Percentiles rank a stretch among this genome's conserved stretches.
phyloP scores from a whole-genome alignment of 2,888 invertebrate species.

The Drosophila tripunctata region DNA sequence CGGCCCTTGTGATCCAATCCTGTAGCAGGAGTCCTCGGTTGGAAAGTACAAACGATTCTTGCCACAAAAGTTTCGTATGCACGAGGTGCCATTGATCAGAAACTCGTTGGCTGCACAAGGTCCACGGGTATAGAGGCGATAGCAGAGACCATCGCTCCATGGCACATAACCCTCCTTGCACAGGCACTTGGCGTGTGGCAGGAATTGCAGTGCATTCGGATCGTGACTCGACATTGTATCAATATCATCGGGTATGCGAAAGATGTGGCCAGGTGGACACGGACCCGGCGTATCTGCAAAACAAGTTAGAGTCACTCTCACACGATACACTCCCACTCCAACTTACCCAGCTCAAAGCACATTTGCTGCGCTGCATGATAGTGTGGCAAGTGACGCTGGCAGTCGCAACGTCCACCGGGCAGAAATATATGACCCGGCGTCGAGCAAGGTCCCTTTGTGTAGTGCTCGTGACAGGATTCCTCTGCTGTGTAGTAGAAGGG shows the following conservation, averaged over 20 bases:
- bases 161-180: slow-evolving; percentile 89
- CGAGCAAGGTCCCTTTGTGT: slow-evolving; percentile 91
- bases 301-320: neutral
- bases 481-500: slow-evolving; percentile 87
- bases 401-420: slow-evolving; percentile 90
- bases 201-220: slow-evolving; percentile 52
- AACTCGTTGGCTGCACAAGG: slow-evolving; percentile 90
- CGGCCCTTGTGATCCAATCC: slow-evolving; percentile 91
- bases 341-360: slow-evolving; percentile 90
- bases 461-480: slow-evolving; percentile 92
- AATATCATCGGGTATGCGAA: slow-evolving; percentile 85
- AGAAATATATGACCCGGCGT: slow-evolving; percentile 91
- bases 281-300: slow-evolving; percentile 89
- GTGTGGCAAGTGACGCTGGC: slow-evolving; percentile 89
- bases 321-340: neutral
- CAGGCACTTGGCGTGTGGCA: slow-evolving; percentile 86
- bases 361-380: slow-evolving; percentile 88
- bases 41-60: slow-evolving; percentile 91
- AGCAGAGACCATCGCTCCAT: slow-evolving; percentile 89
- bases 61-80: slow-evolving; percentile 89
- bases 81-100: slow-evolving; percentile 88
- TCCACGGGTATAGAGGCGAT: slow-evolving; percentile 91
- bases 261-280: slow-evolving; percentile 90
- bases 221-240: slow-evolving; percentile 60
- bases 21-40: slow-evolving; percentile 89